These are phyloP conservation scores for Oncorhynchus gorbuscha DNA, from an alignment of 2,113 vertebrate genomes.

Conservation along the genomic window DNA sequence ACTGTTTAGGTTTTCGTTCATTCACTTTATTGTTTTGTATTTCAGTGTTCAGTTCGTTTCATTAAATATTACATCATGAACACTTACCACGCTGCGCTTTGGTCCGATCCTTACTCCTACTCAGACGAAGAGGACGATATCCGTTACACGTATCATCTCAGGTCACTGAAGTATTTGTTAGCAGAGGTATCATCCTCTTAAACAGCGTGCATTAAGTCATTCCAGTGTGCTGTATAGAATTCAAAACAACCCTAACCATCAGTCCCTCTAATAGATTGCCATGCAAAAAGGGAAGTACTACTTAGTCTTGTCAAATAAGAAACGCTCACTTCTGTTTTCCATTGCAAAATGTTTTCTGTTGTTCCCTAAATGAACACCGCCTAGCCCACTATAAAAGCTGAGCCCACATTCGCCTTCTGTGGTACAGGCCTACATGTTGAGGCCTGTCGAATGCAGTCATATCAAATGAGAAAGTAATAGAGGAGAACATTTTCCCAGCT, in stretches of 20 bases:
- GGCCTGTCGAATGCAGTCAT: conserved; percentile 37
- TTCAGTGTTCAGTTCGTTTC: too few species aligned
- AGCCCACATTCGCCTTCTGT: conserved; percentile 7
- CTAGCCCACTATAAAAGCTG: not conserved
- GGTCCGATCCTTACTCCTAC: too few species aligned
- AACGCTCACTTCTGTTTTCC: conserved; percentile 2
- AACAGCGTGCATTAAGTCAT: conserved; percentile 40
- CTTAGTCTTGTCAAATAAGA: not conserved
- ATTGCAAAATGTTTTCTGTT: not conserved
- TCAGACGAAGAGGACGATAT: too few species aligned
- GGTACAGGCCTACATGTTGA: not conserved
- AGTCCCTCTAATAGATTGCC: too few species aligned
- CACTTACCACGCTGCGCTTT: too few species aligned
- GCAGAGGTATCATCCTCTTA: conserved; percentile 38
- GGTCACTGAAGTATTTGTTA: not conserved
- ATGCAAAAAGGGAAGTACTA: too few species aligned
- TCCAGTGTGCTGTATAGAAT: conserved; percentile 20
- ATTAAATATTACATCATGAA: too few species aligned
- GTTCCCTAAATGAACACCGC: not conserved
- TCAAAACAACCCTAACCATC: not conserved
- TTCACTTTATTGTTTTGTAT: too few species aligned
- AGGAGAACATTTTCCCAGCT: conserved; percentile 38
- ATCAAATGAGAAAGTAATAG: conserved; percentile 39
- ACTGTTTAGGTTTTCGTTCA: too few species aligned
- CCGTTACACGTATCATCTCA: too few species aligned